Evolutionary conservation across 2,888 invertebrate species (phyloP), one percentile per base, ranked within the genome.

Genomic region (Hirtodrosophila histrioides): DNA sequence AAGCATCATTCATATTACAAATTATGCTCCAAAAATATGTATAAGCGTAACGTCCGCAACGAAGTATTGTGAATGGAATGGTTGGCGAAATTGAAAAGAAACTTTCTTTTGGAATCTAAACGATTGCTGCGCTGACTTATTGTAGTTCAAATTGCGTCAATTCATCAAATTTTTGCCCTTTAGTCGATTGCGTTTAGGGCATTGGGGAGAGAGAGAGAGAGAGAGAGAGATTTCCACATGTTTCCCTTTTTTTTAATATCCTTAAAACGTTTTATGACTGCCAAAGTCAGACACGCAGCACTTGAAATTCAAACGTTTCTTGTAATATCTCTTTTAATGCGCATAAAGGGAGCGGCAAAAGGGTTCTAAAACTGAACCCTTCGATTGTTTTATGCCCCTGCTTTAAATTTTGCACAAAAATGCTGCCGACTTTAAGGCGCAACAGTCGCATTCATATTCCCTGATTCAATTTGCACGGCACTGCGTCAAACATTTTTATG

Each of bases 261-360:
- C 78, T 63, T 77, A 77, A 77, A 77, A 77, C 82, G 82, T 77
- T 77, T 77, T 77, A 77, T 60, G 77, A 77, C 82, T 81, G 56
- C 53, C 74, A 68, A 48, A 65, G 69, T 5, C 27, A 72, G 17
- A 17, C 81, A 60, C 51, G 55, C 55, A 66, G 40, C 60, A 66
- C 66, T 75, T 79, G 80, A 76, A 77, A 70, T 60, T 81, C 82
- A 81, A 76, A 77, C 78, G 81, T 54, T 61, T 58, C 35, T 48
- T 69, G 23, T 46, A 53, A 56, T 64, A 31, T 62, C 46, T 49
- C 29, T 65, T 80, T 81, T 77, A 76, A 76, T 76, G 68, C 58
- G 57, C 81, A 77, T 63, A 65, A 77, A 69, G 82, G 76, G 77
- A 81, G 63, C 41, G 7, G 10, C 12, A 39, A 39, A 11, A 36